Conservation (phyloP, 2,113 vertebrate genomes). For the Burhinus oedicnemus region DNA sequence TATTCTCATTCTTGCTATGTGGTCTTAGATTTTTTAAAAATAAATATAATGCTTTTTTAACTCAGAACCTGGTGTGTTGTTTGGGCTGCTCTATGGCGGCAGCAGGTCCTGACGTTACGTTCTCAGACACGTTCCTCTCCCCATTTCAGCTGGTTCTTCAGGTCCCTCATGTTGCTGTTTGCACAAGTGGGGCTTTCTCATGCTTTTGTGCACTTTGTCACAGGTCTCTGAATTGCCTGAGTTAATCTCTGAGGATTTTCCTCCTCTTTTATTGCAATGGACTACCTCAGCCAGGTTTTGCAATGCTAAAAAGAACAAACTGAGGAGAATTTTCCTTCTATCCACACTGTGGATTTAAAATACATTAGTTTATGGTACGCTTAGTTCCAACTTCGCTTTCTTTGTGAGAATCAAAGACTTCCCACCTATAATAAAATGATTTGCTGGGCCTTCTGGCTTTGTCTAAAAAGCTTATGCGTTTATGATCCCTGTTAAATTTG, state of each 20-base stretch:
- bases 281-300: not conserved
- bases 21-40: not conserved
- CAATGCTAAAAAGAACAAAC: not conserved
- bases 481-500: not conserved
- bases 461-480: not conserved
- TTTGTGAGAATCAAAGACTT: not conserved
- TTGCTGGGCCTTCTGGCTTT: not conserved
- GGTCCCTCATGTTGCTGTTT: not conserved
- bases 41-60: not conserved
- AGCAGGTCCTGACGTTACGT: rapidly evolving
- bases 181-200: not conserved
- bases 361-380: not conserved
- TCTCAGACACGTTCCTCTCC: not conserved
- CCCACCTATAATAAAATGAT: not conserved
- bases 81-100: not conserved
- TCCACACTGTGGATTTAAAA: not conserved
- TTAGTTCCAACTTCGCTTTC: not conserved
- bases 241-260: not conserved
- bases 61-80: not conserved
- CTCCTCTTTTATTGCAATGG: not conserved
- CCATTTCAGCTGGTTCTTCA: not conserved
- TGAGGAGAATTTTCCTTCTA: not conserved
- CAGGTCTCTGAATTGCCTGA: not conserved
- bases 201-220: not conserved
- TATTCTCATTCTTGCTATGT: not conserved